Percentiles rank a stretch among this genome's conserved stretches.
Evolutionary conservation across 2,797 vertebrate genomes (phyloP).

Genomic region (Hydrophis major): DNA sequence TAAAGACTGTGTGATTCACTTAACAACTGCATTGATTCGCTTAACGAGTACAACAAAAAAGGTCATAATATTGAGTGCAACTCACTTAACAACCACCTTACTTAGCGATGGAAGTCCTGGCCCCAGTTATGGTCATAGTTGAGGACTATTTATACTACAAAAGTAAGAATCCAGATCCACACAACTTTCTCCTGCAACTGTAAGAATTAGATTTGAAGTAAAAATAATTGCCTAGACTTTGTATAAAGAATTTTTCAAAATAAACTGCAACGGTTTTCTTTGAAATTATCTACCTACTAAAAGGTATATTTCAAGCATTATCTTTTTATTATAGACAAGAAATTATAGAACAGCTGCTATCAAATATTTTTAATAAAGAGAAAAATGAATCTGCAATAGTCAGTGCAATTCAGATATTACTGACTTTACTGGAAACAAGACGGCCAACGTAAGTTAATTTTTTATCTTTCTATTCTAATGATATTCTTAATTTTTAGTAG

Average conservation of each 20-base stretch:
- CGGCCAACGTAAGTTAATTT: slow-evolving; percentile 86
- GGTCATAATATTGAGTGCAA: not conserved
- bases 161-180: not conserved
- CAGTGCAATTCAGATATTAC: slow-evolving; percentile 95
- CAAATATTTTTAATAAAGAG: slow-evolving; percentile 95
- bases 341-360: slow-evolving; percentile 93
- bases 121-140: not conserved
- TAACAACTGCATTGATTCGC: not conserved
- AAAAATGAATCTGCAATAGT: slow-evolving; percentile 97
- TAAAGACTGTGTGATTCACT: not conserved
- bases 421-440: slow-evolving; percentile 95
- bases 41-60: not conserved
- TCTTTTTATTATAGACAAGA: slow-evolving; percentile 81
- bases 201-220: not conserved
- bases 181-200: not conserved
- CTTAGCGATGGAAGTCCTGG: not conserved
- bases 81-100: not conserved
- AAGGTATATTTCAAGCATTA: slow-evolving; percentile 1
- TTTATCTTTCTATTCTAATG: not conserved
- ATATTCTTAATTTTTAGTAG: not conserved
- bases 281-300: not conserved
- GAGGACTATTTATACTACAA: not conserved
- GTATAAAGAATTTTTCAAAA: not conserved
- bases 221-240: not conserved
- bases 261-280: not conserved